Conservation (phyloP, 2,113 vertebrate genomes). For the Coryphaenoides rupestris region DNA sequence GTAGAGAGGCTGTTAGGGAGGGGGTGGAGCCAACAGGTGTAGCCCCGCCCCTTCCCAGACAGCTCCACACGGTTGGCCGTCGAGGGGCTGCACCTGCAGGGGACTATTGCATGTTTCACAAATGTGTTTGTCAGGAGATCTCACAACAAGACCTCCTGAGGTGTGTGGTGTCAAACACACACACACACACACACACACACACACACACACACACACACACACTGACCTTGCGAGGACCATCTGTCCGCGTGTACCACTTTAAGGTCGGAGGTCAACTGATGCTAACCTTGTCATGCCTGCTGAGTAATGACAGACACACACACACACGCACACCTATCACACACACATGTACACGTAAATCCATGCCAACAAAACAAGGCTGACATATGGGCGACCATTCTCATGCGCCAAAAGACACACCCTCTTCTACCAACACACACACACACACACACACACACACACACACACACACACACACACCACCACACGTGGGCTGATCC, state of each 20-base stretch:
- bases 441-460: conserved; percentile 6
- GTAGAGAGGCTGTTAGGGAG: too few relatives aligned
- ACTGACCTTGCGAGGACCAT: conserved; percentile 12
- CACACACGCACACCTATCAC: neutral
- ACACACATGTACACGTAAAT: neutral
- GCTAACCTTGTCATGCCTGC: conserved; percentile 42
- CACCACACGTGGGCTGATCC: conserved; percentile 41
- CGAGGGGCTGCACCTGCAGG: too few relatives aligned
- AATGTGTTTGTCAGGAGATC: too few relatives aligned
- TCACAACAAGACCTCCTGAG: too few relatives aligned
- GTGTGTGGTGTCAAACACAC: neutral
- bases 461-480: neutral
- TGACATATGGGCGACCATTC: too few relatives aligned
- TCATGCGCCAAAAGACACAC: too few relatives aligned
- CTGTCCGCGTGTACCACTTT: conserved; percentile 24
- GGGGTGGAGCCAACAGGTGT: too few relatives aligned
- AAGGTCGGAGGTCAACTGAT: conserved; percentile 43
- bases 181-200: conserved; percentile 7
- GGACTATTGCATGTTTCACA: too few relatives aligned
- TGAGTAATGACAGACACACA: conserved; percentile 28
- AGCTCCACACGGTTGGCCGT: too few relatives aligned
- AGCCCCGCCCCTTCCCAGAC: too few relatives aligned
- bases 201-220: conserved; percentile 1
- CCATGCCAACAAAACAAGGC: neutral
- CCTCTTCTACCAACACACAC: neutral